Evolutionary conservation across 2,113 vertebrate genomes (phyloP).

Genomic region (Rostratula benghalensis): DNA sequence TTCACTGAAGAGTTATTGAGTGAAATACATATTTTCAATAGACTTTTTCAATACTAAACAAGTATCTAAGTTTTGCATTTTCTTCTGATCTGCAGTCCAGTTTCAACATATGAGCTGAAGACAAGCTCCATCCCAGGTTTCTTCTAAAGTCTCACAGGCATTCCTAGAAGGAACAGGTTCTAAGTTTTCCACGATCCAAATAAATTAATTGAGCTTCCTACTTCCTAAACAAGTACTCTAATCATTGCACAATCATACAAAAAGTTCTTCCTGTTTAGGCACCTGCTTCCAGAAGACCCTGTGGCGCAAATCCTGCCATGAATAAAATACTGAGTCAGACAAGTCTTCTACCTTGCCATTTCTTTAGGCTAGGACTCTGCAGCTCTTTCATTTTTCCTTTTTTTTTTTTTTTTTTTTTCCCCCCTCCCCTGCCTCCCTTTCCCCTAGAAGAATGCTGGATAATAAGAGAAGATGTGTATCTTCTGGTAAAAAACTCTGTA

Average conservation of each 20-base stretch:
- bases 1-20: neutral
- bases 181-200: neutral
- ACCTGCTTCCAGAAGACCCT: neutral
- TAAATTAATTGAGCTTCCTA: neutral
- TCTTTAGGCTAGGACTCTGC: neutral
- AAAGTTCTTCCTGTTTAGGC: neutral
- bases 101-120: neutral
- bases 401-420: too few species aligned
- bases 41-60: neutral
- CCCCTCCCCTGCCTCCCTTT: too few species aligned
- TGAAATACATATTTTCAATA: neutral
- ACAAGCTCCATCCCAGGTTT: neutral
- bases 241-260: neutral
- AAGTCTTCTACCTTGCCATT: neutral
- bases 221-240: neutral
- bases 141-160: neutral
- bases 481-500: neutral
- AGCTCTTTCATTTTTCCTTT: neutral
- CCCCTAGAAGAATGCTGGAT: neutral
- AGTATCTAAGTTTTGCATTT: neutral
- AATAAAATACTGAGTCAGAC: neutral
- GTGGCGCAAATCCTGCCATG: neutral
- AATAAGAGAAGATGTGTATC: neutral
- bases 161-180: neutral
- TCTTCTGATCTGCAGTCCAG: neutral